Evolutionary conservation across 2,888 invertebrate genomes (phyloP).

Genomic region (Drosophila merina): DNA sequence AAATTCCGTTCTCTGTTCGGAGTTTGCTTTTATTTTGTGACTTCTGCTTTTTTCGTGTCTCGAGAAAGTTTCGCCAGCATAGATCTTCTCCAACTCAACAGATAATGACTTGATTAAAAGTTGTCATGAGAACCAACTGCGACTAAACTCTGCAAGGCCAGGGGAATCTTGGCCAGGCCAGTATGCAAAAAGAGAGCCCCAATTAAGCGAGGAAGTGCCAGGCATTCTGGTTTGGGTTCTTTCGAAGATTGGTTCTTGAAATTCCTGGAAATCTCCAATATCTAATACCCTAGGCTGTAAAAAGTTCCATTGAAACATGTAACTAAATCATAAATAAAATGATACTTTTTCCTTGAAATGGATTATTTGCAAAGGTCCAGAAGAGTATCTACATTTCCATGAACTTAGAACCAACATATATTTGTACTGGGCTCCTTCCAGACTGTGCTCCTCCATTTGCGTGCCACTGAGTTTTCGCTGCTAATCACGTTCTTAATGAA

Average conservation of each 20-base stretch:
- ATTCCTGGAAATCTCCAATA: too few species aligned
- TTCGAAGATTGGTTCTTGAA: not conserved
- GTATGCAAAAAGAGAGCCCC: slow-evolving; percentile 50
- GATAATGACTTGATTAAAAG: slow-evolving; percentile 78
- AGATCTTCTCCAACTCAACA: slow-evolving; percentile 47
- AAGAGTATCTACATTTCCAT: slow-evolving; percentile 15
- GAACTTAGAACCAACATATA: not conserved
- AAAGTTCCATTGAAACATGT: too few species aligned
- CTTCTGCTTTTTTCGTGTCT: slow-evolving; percentile 34
- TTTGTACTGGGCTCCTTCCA: not conserved
- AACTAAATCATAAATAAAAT: too few species aligned
- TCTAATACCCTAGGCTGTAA: too few species aligned
- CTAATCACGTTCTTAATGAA: slow-evolving; percentile 81
- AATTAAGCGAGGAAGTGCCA: slow-evolving; percentile 60
- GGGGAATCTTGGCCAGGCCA: slow-evolving; percentile 12
- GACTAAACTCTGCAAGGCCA: slow-evolving; percentile 42
- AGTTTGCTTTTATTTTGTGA: slow-evolving; percentile 23
- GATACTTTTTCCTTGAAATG: too few species aligned
- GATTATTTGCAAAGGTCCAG: too few species aligned
- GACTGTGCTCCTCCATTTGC: slow-evolving; percentile 57
- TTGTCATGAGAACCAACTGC: slow-evolving; percentile 71
- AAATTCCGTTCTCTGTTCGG: slow-evolving; percentile 57
- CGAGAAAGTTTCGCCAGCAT: slow-evolving; percentile 63
- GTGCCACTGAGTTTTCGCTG: slow-evolving; percentile 60
- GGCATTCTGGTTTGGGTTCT: slow-evolving; percentile 38